phyloP scores from a whole-genome alignment of 2,797 vertebrate genomes.

The Mus minutoides region DNA sequence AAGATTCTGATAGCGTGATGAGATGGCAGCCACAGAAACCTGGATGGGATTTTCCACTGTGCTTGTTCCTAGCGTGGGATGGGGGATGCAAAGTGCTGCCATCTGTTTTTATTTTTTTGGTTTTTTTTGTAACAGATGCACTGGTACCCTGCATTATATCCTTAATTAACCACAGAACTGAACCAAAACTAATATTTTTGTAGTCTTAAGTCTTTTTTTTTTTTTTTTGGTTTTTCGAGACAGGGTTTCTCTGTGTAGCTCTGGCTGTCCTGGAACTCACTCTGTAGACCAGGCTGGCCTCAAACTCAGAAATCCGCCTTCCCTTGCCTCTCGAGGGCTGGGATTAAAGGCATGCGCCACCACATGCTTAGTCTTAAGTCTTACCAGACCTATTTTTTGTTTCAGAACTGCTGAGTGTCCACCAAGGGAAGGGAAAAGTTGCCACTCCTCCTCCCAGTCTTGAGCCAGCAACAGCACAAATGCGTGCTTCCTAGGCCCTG shows the following conservation, averaged over 20 bases:
- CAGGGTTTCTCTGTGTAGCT: no score
- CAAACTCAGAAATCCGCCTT: no score
- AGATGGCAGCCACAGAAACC: constrained; percentile 65
- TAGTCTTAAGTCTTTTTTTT: neutral
- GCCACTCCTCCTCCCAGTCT: neutral
- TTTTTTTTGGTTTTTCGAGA: no score
- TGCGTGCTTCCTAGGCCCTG: neutral
- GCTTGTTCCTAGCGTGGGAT: neutral
- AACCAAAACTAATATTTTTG: neutral
- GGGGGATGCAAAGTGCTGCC: neutral
- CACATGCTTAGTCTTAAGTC: neutral
- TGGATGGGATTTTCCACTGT: constrained; percentile 8
- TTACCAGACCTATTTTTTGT: constrained; percentile 16
- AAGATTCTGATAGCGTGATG: neutral
- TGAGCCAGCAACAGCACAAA: neutral
- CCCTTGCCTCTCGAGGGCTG: no score
- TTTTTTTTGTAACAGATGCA: constrained; percentile 22
- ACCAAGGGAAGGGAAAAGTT: neutral
- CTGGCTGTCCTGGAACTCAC: no score
- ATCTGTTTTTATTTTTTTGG: constrained; percentile 37
- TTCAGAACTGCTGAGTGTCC: neutral
- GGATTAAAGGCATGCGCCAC: no score
- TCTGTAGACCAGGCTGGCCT: no score
- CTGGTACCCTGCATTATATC: neutral
- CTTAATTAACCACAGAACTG: neutral